Evolutionary conservation across 30 jellyfish, hydroid and myxozoan genomes (phyloP), one percentile per base, ranked within the genome.

Genomic region (Hydractinia symbiolongicarpus): DNA sequence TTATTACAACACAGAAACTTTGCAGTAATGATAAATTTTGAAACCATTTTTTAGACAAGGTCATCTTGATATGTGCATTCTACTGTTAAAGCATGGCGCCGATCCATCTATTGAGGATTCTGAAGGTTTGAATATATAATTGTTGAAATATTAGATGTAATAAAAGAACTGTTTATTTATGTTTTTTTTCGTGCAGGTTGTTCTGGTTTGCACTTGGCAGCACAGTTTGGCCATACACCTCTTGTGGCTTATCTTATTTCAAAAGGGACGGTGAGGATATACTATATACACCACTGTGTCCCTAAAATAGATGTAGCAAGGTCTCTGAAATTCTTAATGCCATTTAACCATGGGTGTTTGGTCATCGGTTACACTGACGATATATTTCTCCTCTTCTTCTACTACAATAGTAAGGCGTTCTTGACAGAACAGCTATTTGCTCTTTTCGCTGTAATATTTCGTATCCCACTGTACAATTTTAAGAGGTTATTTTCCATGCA

Each of bases 171-270:
- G 44, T 30, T 30, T 30, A 30, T 30, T 30, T 30, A 30, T 30
- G 44, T 44, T 6, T 67, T 58, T 58, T 54, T 20, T 50, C 50
- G 61, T 50, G 50, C 55, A 91, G 98, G 98, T 4, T 82, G 98
- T 87, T 64, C 82, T 66, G 89, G 95, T 13, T 79, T 91, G 8
- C 98, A 91, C 81, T 61, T 91, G 50, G 98, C 98, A 55, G 94
- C 96, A 49, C 98, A 91, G 80, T 83, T 86, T 86, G 98, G 96
- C 9, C 98, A 91, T 77, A 67, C 95, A 8, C 19, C 96, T n/a
- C 64, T 91, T 6, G 95, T 83, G 10, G 98, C 98, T 7, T 91
- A 86, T 73, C 85, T 91, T 44, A 77, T 91, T 44, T 88, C 98
- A 4, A 91, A 83, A 75, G 96, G 93, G 11, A 55, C 86, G 91